phyloP scores from a whole-genome alignment of 2,113 vertebrate genomes.

The Bostrychus sinensis region DNA sequence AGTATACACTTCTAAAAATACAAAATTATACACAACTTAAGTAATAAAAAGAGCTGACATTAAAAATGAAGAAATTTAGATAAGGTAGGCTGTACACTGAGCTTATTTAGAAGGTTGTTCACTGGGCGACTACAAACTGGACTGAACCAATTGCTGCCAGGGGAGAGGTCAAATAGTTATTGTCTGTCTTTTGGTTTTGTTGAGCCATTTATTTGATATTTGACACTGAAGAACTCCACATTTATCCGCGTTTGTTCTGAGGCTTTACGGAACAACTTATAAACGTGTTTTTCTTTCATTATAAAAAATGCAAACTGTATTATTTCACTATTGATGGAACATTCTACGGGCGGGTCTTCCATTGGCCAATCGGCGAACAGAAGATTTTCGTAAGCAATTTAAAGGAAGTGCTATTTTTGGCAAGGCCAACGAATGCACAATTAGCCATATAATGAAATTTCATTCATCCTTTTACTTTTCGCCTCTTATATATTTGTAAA shows the following conservation, averaged over 20 bases:
- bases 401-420: constrained; percentile 40
- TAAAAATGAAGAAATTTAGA: neutral
- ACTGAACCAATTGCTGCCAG: neutral
- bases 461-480: too few relatives aligned
- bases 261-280: too few relatives aligned
- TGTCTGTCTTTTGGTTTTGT: neutral
- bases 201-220: neutral
- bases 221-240: neutral
- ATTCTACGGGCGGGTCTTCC: constrained; percentile 44
- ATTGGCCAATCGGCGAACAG: constrained; percentile 59
- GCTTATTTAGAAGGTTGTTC: constrained; percentile 5
- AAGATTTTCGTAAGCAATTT: constrained; percentile 54
- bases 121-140: neutral
- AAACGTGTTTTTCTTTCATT: neutral
- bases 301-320: neutral
- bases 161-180: neutral
- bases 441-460: too few relatives aligned
- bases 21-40: neutral
- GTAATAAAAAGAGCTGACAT: neutral
- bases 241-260: neutral
- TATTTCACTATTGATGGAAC: constrained; percentile 28
- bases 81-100: neutral
- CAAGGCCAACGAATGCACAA: neutral
- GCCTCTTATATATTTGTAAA: too few relatives aligned
- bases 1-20: neutral